phyloP scores from a whole-genome alignment of 2,888 invertebrate genomes.

The Drepanosiphum platanoidis region DNA sequence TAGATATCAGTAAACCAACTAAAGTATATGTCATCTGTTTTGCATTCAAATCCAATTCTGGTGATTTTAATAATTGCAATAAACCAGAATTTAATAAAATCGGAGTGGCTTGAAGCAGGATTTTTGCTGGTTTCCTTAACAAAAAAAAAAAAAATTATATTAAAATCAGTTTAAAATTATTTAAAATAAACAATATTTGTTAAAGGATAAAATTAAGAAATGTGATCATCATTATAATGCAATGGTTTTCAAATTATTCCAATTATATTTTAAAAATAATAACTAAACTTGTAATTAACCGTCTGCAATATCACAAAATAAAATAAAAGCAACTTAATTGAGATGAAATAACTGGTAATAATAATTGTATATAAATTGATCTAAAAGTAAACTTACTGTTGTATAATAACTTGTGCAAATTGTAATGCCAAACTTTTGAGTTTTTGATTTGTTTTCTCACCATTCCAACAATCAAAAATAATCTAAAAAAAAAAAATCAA shows the following conservation, averaged over 20 bases:
- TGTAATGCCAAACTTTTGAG: constrained; percentile 83
- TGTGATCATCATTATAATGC: neutral
- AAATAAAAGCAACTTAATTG: neutral
- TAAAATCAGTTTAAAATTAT: neutral
- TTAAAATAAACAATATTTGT: neutral
- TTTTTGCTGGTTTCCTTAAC: constrained; percentile 72
- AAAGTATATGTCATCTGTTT: constrained; percentile 79
- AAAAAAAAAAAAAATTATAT: constrained; percentile 3
- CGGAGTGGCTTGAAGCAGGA: constrained; percentile 75
- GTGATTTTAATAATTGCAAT: constrained; percentile 77
- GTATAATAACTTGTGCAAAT: constrained; percentile 82
- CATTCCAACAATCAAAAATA: constrained; percentile 88
- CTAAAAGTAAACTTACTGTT: constrained; percentile 73
- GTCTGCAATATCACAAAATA: neutral
- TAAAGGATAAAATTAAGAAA: neutral
- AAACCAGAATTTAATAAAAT: constrained; percentile 78
- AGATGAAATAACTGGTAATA: too few species aligned
- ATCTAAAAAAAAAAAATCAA: constrained; percentile 67
- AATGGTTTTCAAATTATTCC: constrained; percentile 6
- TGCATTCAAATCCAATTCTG: constrained; percentile 72
- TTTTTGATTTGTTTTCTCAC: constrained; percentile 82
- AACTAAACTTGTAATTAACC: too few species aligned
- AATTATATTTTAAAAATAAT: neutral
- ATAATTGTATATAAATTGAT: too few species aligned
- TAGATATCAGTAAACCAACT: constrained; percentile 74